Percentiles rank a stretch among this genome's conserved stretches.
These are phyloP conservation scores for Cirrhinus mrigala DNA, from an alignment of 2,797 vertebrate genomes.

Conservation along the genomic window DNA sequence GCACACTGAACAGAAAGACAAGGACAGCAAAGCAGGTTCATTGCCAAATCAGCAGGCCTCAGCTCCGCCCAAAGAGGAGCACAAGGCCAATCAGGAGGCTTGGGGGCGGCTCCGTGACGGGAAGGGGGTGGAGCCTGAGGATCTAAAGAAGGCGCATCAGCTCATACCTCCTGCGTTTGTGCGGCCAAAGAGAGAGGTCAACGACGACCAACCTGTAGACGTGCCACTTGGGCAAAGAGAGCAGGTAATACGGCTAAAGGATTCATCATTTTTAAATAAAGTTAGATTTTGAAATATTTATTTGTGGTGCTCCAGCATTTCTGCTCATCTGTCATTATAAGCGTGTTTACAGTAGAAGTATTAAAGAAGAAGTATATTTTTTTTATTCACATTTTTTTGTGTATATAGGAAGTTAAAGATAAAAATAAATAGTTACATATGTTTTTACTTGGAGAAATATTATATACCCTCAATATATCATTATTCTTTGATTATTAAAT, in stretches of 20 bases:
- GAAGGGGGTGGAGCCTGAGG: conserved; percentile 93
- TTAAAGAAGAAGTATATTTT: background rate
- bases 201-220: conserved; percentile 86
- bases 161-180: conserved; percentile 89
- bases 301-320: background rate
- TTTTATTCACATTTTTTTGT: background rate
- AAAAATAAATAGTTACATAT: no score
- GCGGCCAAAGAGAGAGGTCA: conserved; percentile 87
- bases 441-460: no score
- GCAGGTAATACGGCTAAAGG: conserved; percentile 73
- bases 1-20: conserved; percentile 74
- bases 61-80: conserved; percentile 72
- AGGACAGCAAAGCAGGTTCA: conserved; percentile 72
- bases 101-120: conserved; percentile 94
- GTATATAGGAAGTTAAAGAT: no score
- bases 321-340: background rate
- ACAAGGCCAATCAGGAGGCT: conserved; percentile 83
- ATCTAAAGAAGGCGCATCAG: conserved; percentile 86
- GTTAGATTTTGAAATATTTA: background rate
- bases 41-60: conserved; percentile 72
- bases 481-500: background rate
- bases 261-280: background rate
- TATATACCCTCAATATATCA: no score
- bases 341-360: background rate
- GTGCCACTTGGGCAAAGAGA: conserved; percentile 87